Conservation (phyloP, 1,140 invertebrate genomes). For the Microplitis mediator region DNA sequence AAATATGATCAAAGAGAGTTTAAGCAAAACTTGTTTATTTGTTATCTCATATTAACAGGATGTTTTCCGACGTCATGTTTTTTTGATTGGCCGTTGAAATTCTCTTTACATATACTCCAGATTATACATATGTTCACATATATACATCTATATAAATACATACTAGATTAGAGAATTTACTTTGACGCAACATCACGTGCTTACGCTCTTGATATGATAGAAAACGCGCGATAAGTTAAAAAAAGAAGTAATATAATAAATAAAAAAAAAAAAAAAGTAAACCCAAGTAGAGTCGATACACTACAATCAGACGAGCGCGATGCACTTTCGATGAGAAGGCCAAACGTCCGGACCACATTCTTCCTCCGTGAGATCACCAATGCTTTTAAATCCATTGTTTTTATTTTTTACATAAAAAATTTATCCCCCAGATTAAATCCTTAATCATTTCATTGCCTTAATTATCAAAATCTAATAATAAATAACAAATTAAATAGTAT, state of each 20-base stretch:
- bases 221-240: too few relatives aligned
- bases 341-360: slow-evolving; percentile 56
- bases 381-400: neutral
- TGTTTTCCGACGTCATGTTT: neutral
- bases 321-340: slow-evolving; percentile 51
- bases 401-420: neutral
- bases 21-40: too few relatives aligned
- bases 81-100: neutral
- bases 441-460: too few relatives aligned
- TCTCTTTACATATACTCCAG: too few relatives aligned
- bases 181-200: slow-evolving; percentile 19
- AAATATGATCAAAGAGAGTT: too few relatives aligned
- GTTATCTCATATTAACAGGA: neutral
- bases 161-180: neutral
- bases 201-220: too few relatives aligned
- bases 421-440: neutral
- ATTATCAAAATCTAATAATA: neutral
- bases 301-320: slow-evolving; percentile 40
- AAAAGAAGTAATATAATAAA: neutral
- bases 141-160: neutral
- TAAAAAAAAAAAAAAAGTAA: neutral
- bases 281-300: slow-evolving; percentile 32
- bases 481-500: neutral
- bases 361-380: slow-evolving; percentile 54
- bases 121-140: too few relatives aligned